Conservation (phyloP, 2,888 invertebrate genomes). For the Thymelicus lineola region DNA sequence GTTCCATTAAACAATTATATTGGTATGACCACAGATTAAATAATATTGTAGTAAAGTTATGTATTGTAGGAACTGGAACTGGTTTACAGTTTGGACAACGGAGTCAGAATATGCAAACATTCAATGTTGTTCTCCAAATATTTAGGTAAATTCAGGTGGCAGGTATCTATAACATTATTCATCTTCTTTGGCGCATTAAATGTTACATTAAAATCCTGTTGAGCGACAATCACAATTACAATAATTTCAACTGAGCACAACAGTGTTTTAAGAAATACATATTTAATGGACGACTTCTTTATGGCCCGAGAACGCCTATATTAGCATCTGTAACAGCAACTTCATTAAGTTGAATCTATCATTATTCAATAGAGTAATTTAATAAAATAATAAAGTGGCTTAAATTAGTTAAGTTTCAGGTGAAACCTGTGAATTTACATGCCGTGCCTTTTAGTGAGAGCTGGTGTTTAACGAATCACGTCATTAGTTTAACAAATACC, state of each 20-base stretch:
- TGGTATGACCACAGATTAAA: conserved; percentile 4
- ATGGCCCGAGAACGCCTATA: too few relatives aligned
- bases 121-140: too few relatives aligned
- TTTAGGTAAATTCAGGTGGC: too few relatives aligned
- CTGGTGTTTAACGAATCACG: background rate
- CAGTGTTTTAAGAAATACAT: too few relatives aligned
- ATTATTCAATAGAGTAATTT: too few relatives aligned
- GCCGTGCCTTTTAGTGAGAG: background rate
- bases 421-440: background rate
- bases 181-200: too few relatives aligned
- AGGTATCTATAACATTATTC: too few relatives aligned
- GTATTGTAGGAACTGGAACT: too few relatives aligned
- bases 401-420: background rate
- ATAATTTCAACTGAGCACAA: background rate
- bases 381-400: background rate
- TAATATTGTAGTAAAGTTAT: background rate
- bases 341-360: too few relatives aligned
- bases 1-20: conserved; percentile 13
- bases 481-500: background rate
- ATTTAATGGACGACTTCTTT: too few relatives aligned
- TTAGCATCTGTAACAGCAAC: too few relatives aligned
- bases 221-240: background rate
- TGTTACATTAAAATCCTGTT: too few relatives aligned
- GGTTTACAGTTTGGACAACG: background rate
- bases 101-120: background rate